Evolutionary conservation across 2,888 invertebrate genomes (phyloP).

Genomic region (Torymus texanus): DNA sequence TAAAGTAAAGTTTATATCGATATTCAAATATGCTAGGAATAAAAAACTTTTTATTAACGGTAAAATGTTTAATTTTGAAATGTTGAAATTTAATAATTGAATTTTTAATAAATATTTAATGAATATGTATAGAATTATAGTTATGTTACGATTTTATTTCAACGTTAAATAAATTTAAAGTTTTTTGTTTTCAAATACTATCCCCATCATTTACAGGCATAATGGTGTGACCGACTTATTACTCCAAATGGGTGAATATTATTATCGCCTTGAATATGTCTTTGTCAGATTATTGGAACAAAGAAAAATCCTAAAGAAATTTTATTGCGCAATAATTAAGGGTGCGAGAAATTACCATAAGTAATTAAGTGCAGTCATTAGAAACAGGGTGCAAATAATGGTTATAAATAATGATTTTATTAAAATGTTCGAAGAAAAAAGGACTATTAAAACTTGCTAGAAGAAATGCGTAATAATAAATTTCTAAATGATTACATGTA

Average conservation of each 20-base stretch:
- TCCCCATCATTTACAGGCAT: background rate
- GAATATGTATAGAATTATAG: background rate
- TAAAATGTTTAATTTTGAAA: too few species aligned
- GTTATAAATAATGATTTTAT: constrained; percentile 4
- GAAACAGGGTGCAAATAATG: constrained; percentile 19
- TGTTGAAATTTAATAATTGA: too few species aligned
- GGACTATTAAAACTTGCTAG: background rate
- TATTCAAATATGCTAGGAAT: too few species aligned
- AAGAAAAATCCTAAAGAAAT: constrained; percentile 28
- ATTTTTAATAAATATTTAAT: too few species aligned
- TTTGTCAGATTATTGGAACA: constrained; percentile 16
- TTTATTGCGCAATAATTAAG: constrained; percentile 35
- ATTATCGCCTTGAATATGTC: constrained; percentile 26
- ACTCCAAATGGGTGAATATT: constrained; percentile 36
- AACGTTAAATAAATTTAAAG: constrained; percentile 3
- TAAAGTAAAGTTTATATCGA: too few species aligned
- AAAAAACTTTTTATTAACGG: too few species aligned
- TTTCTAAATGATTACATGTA: too few species aligned
- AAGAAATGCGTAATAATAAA: too few species aligned
- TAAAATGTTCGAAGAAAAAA: constrained; percentile 1
- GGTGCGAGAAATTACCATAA: constrained; percentile 34
- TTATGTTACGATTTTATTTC: background rate
- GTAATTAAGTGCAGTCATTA: constrained; percentile 34
- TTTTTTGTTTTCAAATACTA: constrained; percentile 4
- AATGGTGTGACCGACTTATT: background rate